Evolutionary conservation across 1,140 invertebrate species (phyloP).

Genomic region (Bombus pascuorum): DNA sequence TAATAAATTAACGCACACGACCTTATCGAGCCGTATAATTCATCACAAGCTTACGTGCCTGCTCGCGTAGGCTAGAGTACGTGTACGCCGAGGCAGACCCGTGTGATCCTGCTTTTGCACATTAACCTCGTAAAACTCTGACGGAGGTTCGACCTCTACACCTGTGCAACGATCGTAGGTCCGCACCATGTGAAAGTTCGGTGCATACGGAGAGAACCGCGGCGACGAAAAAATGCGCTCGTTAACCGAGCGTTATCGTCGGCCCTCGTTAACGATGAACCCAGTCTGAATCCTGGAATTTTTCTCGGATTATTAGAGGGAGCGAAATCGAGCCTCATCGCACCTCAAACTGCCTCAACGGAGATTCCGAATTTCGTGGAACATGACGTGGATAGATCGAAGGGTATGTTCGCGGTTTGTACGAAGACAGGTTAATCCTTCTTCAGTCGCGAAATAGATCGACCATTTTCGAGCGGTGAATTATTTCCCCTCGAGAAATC

Average conservation of each 20-base stretch:
- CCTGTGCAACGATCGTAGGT: constrained; percentile 57
- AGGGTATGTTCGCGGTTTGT: too few relatives aligned
- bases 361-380: constrained; percentile 28
- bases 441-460: background rate
- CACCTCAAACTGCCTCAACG: background rate
- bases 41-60: constrained; percentile 74
- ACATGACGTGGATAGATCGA: background rate
- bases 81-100: constrained; percentile 29
- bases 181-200: constrained; percentile 67
- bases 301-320: constrained; percentile 17
- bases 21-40: constrained; percentile 78
- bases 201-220: constrained; percentile 10
- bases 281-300: constrained; percentile 16
- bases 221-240: constrained; percentile 50
- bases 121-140: constrained; percentile 75
- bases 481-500: background rate
- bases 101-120: constrained; percentile 64
- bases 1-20: constrained; percentile 78
- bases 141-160: constrained; percentile 66
- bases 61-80: constrained; percentile 45
- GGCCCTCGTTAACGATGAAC: constrained; percentile 46
- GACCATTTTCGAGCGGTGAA: background rate
- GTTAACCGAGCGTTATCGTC: constrained; percentile 50
- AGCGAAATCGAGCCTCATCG: background rate
- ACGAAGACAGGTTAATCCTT: too few relatives aligned